Conservation (phyloP, 2,113 vertebrate species). For the Heterochromis multidens region DNA sequence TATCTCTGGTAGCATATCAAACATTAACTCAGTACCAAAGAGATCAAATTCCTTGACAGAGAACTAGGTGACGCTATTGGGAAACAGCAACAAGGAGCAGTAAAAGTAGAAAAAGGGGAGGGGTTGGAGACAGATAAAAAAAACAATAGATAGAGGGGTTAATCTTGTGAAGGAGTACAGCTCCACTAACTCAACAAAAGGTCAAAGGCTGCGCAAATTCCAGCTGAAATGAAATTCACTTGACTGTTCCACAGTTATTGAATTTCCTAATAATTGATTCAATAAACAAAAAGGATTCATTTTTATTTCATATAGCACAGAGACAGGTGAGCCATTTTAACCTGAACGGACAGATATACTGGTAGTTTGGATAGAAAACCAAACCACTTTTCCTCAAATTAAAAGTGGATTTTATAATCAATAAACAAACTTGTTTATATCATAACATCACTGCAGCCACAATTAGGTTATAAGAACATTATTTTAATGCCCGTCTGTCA, state of each 20-base stretch:
- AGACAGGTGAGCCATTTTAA: background rate
- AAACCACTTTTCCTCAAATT: too few species aligned
- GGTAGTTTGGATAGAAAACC: too few species aligned
- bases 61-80: background rate
- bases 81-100: background rate
- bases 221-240: background rate
- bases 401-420: background rate
- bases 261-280: background rate
- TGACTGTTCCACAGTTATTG: background rate
- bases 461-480: background rate
- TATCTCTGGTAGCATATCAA: constrained; percentile 63
- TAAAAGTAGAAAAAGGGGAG: background rate
- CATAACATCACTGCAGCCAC: background rate
- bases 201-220: background rate
- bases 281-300: background rate
- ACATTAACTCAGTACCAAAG: constrained; percentile 68
- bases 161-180: background rate
- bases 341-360: too few species aligned
- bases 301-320: background rate
- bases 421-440: background rate
- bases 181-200: constrained; percentile 9
- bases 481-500: background rate
- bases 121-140: background rate
- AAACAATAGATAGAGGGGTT: background rate
- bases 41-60: background rate